A percentile compares a stretch with the other conserved stretches of the same genome.
Conservation (phyloP, 2,113 vertebrate species). For the Heteronetta atricapilla region DNA sequence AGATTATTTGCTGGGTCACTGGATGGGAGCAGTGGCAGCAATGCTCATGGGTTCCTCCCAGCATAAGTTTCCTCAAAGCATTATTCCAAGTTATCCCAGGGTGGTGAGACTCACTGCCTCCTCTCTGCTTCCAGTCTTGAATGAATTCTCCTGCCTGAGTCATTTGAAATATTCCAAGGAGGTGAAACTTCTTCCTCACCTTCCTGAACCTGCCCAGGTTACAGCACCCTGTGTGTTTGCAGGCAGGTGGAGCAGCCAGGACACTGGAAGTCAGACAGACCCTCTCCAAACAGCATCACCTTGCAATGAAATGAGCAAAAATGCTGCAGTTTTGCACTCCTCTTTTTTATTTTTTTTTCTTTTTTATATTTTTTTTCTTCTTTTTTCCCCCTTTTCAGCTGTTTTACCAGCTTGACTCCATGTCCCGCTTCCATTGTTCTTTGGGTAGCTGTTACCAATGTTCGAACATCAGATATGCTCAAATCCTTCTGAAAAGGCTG, state of each 20-base stretch:
- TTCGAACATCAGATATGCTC: neutral
- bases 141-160: neutral
- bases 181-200: neutral
- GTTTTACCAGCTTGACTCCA: neutral
- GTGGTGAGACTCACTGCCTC: neutral
- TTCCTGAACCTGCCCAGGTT: neutral
- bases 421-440: neutral
- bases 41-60: neutral
- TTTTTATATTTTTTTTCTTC: neutral
- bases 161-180: neutral
- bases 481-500: neutral
- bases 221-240: fast-evolving
- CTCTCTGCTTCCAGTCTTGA: neutral
- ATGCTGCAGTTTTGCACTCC: neutral
- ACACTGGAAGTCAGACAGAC: neutral
- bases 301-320: neutral
- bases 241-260: fast-evolving
- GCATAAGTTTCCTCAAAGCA: neutral
- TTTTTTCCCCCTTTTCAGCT: neutral
- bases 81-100: neutral
- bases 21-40: neutral
- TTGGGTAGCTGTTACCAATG: neutral
- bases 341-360: neutral
- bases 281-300: neutral
- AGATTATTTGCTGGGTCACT: neutral